These are phyloP conservation scores for Esox masquinongy DNA, from an alignment of 2,797 vertebrate genomes.

Conservation along the genomic window DNA sequence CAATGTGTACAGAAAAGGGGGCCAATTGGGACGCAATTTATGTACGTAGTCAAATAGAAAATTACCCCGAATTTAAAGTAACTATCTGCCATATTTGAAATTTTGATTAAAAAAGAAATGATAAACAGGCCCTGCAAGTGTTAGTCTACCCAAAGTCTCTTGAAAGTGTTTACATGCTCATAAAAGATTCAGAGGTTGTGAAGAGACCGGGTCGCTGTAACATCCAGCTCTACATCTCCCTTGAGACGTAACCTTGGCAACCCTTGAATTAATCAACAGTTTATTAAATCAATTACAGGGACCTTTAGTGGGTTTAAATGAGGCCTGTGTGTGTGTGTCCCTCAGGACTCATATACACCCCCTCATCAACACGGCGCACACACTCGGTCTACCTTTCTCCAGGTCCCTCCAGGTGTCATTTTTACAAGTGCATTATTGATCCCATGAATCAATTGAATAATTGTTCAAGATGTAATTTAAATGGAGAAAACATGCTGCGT, in stretches of 20 bases:
- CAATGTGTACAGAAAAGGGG: not conserved
- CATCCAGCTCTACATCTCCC: slow-evolving; percentile 17
- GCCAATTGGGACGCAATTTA: not conserved
- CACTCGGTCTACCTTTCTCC: not conserved
- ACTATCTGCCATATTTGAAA: not conserved
- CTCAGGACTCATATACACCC: not conserved
- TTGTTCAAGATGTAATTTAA: slow-evolving; percentile 54
- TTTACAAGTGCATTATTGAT: slow-evolving; percentile 48
- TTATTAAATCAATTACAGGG: slow-evolving; percentile 48
- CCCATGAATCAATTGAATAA: slow-evolving; percentile 57
- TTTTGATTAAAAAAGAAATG: not conserved
- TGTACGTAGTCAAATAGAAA: not conserved
- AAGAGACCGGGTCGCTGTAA: slow-evolving; percentile 9
- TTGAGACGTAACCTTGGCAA: slow-evolving; percentile 18
- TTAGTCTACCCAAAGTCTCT: not conserved
- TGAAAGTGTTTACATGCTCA: not conserved
- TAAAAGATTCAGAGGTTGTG: not conserved
- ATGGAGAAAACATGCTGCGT: slow-evolving; percentile 11
- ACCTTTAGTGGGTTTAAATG: slow-evolving; percentile 26
- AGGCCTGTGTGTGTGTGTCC: slow-evolving; percentile 3
- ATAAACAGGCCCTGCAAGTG: no score
- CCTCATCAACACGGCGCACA: not conserved
- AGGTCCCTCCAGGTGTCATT: slow-evolving; percentile 21
- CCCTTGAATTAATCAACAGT: slow-evolving; percentile 48
- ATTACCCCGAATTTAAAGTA: not conserved